Evolutionary conservation across 35 echinoderm and acorn worm species (phyloP).

Genomic region (Apostichopus californicus): DNA sequence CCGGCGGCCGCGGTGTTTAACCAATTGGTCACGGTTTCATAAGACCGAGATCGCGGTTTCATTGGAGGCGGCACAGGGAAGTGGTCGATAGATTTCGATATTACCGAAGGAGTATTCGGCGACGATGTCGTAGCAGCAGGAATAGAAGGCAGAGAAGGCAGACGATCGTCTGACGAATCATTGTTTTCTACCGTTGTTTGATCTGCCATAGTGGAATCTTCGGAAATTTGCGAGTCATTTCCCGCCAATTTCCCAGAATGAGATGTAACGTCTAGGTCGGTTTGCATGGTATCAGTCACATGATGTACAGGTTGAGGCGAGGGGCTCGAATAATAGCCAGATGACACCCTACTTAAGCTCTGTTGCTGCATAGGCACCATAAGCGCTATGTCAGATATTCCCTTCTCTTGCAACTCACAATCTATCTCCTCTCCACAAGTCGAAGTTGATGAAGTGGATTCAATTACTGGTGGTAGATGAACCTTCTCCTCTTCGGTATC

Average conservation of each 20-base stretch:
- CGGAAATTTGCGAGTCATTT: background rate
- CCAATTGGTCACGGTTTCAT: conserved; percentile 27
- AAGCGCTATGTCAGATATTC: conserved; percentile 12
- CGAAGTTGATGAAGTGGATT: conserved; percentile 1
- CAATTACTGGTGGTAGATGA: conserved; percentile 39
- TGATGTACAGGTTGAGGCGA: background rate
- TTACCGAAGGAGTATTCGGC: background rate
- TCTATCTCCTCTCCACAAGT: background rate
- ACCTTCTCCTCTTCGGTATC: conserved; percentile 27
- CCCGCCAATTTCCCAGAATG: too few relatives aligned
- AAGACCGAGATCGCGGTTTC: conserved; percentile 6
- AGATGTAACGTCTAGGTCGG: too few relatives aligned
- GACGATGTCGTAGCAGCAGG: background rate
- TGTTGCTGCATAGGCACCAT: conserved; percentile 6
- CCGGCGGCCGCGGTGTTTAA: background rate
- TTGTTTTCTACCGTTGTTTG: background rate
- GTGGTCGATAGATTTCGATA: background rate
- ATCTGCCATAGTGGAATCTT: background rate
- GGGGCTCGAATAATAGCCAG: conserved; percentile 38
- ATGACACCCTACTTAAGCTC: conserved; percentile 42
- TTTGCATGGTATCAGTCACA: background rate
- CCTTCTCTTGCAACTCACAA: background rate
- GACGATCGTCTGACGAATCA: background rate
- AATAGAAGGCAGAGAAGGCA: background rate
- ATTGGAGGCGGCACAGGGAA: background rate